phyloP scores from a whole-genome alignment of 2,888 invertebrate species.

The Lycaena phlaeas region DNA sequence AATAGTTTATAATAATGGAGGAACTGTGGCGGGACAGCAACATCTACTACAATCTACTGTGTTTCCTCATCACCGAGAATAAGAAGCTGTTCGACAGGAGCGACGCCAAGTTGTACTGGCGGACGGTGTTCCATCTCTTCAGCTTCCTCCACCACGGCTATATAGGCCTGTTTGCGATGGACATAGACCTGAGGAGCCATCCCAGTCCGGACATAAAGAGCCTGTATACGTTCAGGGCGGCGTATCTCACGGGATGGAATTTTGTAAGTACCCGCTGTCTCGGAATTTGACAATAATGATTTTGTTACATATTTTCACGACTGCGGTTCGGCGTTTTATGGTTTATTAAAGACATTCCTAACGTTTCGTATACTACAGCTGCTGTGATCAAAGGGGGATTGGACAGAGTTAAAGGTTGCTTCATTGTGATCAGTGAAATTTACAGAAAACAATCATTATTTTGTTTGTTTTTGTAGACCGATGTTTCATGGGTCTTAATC shows the following conservation, averaged over 20 bases:
- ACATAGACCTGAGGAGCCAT: conserved; percentile 27
- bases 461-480: too few relatives aligned
- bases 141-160: conserved; percentile 36
- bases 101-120: conserved; percentile 50
- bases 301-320: too few relatives aligned
- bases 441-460: too few relatives aligned
- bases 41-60: conserved; percentile 49
- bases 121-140: conserved; percentile 43
- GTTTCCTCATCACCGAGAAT: conserved; percentile 56
- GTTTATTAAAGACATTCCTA: too few relatives aligned
- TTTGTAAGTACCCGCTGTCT: conserved; percentile 40
- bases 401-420: too few relatives aligned
- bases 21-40: conserved; percentile 45
- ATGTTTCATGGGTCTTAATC: too few relatives aligned
- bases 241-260: conserved; percentile 53
- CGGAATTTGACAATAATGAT: not conserved
- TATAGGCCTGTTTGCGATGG: conserved; percentile 27
- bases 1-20: conserved; percentile 38
- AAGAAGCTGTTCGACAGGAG: conserved; percentile 51
- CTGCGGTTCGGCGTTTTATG: too few relatives aligned
- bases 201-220: conserved; percentile 27
- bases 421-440: too few relatives aligned
- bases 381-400: too few relatives aligned
- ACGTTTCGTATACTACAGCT: too few relatives aligned
- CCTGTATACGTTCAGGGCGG: conserved; percentile 33